Base-by-base conservation (phyloP, 1,140 invertebrate species). In the Ooceraea biroi region DNA sequence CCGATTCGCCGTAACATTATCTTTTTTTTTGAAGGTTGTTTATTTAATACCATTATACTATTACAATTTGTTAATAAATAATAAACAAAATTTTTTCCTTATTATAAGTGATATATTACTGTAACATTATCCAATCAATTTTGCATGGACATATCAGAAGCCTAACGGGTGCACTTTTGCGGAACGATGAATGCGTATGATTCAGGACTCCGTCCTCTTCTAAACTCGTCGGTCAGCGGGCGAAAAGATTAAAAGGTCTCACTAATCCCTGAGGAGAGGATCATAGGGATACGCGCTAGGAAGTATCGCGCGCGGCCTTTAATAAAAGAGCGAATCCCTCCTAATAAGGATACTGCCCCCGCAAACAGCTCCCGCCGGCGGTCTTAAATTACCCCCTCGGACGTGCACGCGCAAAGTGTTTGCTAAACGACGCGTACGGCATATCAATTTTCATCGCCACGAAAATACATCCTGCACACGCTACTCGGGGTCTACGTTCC, bases 161-260 rank as follows among this genome's bases (percentile, higher is more conserved):
- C 12, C 22, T 22, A 41, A 69, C 44, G 44, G 44, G 22, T 27
- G n/a, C 48, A 76, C 19, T 61, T 19, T 8, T 22, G 41, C 25
- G 11, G n/a, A 17, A 8, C 7, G 25, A 11, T 30, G 25, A 44
- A 17, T 30, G 22, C 41, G 60, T 8, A 30, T 17, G 36, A 19
- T 36, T 36, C 41, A 11, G 17, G 22, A 19, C n/a, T 46, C 14
- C 30, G 3, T 52, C 41, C 30, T 41, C 58, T 41, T 36, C 36
- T 7, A 22, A 61, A 74, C 78, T 74, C 41, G 57, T 57, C 69
- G 46, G 14, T 22, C 19, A 55, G 41, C 22, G 52, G 76, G 74
- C 52, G 57, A 88, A 74, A 68, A 66, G 69, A 88, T 87, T 71
- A 78, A 80, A 84, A 71, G 44, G 69, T 71, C 50, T 11, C 25